phyloP scores from a whole-genome alignment of 2,888 invertebrate genomes.

The Archaeoteleia sp. region DNA sequence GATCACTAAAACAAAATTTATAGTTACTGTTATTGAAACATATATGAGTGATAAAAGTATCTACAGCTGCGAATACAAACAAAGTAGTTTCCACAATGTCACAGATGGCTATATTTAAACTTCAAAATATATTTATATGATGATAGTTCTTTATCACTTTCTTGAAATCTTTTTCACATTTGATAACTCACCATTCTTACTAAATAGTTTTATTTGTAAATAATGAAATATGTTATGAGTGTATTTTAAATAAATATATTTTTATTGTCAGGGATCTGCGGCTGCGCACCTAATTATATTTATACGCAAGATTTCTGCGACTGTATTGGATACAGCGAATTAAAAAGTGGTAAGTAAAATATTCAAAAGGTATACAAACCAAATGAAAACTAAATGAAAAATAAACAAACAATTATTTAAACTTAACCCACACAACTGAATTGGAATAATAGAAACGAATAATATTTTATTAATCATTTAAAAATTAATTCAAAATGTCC shows the following conservation, averaged over 20 bases:
- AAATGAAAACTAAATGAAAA: background rate
- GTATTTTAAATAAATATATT: background rate
- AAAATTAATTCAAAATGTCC: no score
- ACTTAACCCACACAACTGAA: no score
- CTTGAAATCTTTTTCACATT: no score
- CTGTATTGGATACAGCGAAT: conserved; percentile 44
- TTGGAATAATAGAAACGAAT: no score
- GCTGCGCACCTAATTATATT: conserved; percentile 63
- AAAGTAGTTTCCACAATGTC: no score
- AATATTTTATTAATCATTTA: no score
- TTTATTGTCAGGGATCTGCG: conserved; percentile 60
- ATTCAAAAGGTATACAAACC: background rate
- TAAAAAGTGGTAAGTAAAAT: conserved; percentile 26
- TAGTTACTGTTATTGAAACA: no score
- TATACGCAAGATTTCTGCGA: conserved; percentile 58
- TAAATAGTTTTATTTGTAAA: conserved; percentile 4
- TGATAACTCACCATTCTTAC: background rate
- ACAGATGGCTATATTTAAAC: no score
- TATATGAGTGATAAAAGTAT: no score
- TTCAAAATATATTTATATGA: no score
- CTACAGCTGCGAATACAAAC: no score
- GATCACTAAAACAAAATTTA: background rate
- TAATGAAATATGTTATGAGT: background rate
- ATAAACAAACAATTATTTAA: background rate
- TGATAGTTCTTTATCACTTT: no score